Evolutionary conservation across 2,888 invertebrate genomes (phyloP).

Genomic region (Spialia ferax): DNA sequence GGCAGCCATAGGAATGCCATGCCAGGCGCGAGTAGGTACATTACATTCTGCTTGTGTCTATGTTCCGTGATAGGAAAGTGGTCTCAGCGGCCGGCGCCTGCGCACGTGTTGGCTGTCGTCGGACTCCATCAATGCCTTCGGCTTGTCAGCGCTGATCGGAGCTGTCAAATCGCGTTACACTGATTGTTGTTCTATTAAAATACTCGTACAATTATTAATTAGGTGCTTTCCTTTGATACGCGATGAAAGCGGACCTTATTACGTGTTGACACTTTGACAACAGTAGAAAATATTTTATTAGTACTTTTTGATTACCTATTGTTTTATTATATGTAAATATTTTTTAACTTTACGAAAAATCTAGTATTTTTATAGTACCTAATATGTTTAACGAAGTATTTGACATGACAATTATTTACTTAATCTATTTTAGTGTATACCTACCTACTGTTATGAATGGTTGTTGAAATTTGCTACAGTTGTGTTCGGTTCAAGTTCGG

Average conservation of each 20-base stretch:
- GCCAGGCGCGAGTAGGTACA: neutral
- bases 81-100: slow-evolving; percentile 28
- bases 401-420: no score
- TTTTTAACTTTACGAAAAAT: no score
- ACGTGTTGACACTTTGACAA: slow-evolving; percentile 5
- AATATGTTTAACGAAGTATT: no score
- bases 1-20: no score
- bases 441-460: no score
- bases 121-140: slow-evolving; percentile 11
- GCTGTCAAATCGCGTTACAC: slow-evolving; percentile 45
- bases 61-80: neutral
- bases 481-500: no score
- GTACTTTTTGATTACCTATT: no score
- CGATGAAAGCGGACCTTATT: neutral
- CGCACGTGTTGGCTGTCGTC: slow-evolving; percentile 34
- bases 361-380: no score
- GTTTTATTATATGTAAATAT: no score
- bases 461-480: no score
- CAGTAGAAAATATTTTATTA: slow-evolving; percentile 13
- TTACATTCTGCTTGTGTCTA: neutral
- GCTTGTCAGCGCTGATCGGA: slow-evolving; percentile 27
- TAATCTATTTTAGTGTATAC: no score
- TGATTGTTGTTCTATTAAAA: slow-evolving; percentile 38
- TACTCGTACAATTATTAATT: slow-evolving; percentile 35
- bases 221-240: slow-evolving; percentile 20